Evolutionary conservation across 2,113 vertebrate species (phyloP), one percentile per base, ranked within the genome.

Genomic region (Sialia sialis): DNA sequence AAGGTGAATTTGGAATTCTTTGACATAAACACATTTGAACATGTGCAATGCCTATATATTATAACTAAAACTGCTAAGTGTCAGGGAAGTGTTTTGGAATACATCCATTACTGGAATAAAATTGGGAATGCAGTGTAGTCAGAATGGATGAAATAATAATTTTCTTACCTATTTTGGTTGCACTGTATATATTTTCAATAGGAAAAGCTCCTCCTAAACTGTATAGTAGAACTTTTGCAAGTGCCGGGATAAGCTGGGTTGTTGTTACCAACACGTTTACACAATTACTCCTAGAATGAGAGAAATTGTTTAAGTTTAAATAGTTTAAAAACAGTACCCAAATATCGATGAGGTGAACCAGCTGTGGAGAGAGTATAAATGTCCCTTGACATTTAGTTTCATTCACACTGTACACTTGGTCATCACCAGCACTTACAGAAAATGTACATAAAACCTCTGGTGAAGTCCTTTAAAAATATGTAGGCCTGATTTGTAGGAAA

Each of bases 121-220:
- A 80, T 1, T n/a, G 21, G 54, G 36, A 74, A 89, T 14, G 9
- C 26, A 51, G 16, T 34, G 34, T 17, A 87, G 51, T 84, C 22
- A 67, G 46, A 85, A 48, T 38, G 5, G 54, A 46, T 38, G 23
- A 81, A 91, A 83, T 43, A 85, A 55, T 30, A 23, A 60, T 76
- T 81, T 86, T 84, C 98, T 98, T 98, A 98, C 98, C 98, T 98
- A 98, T 98, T 98, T 98, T 98, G 30, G 98, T 98, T 97, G 98
- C 98, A 95, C 98, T 98, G 97, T 98, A 98, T 97, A 98, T 98
- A 93, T 98, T 98, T 95, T 98, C 98, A 96, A 98, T 98, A 90
- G 98, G 98, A 93, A 98, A 98, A 96, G 97, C 98, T 94, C 98
- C 98, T 97, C 98, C 98, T 97, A 98, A 96, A 82, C 98, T 98